Conservation (phyloP, 2,888 invertebrate genomes). For the Oligia strigilis region DNA sequence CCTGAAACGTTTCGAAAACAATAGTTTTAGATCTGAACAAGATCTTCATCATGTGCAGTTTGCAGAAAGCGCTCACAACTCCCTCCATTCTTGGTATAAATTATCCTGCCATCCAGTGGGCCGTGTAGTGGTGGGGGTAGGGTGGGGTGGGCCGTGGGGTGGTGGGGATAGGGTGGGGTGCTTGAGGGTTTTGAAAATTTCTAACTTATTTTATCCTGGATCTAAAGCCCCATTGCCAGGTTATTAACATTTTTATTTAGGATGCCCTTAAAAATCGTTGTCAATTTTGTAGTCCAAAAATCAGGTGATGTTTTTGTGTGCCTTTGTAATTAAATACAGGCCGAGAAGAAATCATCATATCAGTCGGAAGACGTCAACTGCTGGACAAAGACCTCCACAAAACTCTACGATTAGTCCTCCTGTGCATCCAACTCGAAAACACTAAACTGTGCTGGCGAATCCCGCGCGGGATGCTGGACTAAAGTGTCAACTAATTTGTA, state of each 20-base stretch:
- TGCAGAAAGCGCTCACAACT: neutral
- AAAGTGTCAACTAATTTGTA: neutral
- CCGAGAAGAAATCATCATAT: neutral
- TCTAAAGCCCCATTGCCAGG: neutral
- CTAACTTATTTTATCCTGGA: neutral
- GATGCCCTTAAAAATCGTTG: neutral
- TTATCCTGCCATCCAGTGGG: neutral
- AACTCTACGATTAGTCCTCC: neutral
- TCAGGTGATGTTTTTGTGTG: neutral
- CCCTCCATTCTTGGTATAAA: neutral
- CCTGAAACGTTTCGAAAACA: constrained; percentile 65
- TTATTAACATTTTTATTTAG: neutral
- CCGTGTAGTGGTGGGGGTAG: too few relatives aligned
- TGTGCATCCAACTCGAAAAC: neutral
- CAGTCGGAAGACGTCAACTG: neutral
- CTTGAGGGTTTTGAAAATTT: neutral
- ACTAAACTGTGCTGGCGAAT: neutral
- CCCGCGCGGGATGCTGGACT: neutral
- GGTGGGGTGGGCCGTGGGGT: neutral
- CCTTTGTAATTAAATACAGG: neutral
- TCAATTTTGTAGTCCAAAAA: neutral
- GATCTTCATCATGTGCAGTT: neutral
- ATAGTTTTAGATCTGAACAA: neutral
- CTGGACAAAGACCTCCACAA: neutral
- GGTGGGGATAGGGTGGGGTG: too few relatives aligned